phyloP scores from a whole-genome alignment of 2,113 vertebrate species.

The Hypomesus transpacificus region DNA sequence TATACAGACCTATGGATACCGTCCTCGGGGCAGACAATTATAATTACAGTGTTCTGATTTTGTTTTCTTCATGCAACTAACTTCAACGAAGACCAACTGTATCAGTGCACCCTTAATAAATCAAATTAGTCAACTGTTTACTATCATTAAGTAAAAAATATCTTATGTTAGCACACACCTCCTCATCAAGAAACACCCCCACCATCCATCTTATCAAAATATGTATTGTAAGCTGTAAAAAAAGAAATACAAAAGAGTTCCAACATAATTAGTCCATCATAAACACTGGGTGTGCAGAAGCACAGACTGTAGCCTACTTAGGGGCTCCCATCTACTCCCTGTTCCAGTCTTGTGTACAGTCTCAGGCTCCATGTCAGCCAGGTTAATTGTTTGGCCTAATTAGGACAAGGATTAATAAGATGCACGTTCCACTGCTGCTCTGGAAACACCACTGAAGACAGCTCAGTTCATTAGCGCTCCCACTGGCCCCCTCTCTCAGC shows the following conservation, averaged over 20 bases:
- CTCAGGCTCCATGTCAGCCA: slow-evolving; percentile 34
- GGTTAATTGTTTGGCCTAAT: slow-evolving; percentile 63
- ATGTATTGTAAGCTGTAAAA: too few relatives aligned
- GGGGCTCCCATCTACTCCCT: slow-evolving; percentile 1
- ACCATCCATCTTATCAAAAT: slow-evolving; percentile 3
- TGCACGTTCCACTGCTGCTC: slow-evolving; percentile 44
- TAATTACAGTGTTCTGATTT: too few relatives aligned
- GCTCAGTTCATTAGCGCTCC: slow-evolving; percentile 53
- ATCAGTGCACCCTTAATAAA: too few relatives aligned
- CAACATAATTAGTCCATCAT: background rate
- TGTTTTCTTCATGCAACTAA: too few relatives aligned
- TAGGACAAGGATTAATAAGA: slow-evolving; percentile 64
- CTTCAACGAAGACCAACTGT: too few relatives aligned
- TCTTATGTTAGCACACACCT: too few relatives aligned
- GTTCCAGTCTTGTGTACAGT: slow-evolving; percentile 17
- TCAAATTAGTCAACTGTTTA: background rate
- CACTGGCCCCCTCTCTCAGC: slow-evolving; percentile 22
- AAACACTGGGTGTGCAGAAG: slow-evolving; percentile 27
- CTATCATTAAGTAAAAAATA: too few relatives aligned
- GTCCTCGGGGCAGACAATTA: too few relatives aligned
- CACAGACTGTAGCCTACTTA: slow-evolving; percentile 16
- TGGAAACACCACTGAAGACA: slow-evolving; percentile 43
- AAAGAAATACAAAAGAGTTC: background rate
- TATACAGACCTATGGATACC: too few relatives aligned
- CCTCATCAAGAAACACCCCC: background rate